Evolutionary conservation across 2,113 vertebrate species (phyloP).

Genomic region (Clarias gariepinus): DNA sequence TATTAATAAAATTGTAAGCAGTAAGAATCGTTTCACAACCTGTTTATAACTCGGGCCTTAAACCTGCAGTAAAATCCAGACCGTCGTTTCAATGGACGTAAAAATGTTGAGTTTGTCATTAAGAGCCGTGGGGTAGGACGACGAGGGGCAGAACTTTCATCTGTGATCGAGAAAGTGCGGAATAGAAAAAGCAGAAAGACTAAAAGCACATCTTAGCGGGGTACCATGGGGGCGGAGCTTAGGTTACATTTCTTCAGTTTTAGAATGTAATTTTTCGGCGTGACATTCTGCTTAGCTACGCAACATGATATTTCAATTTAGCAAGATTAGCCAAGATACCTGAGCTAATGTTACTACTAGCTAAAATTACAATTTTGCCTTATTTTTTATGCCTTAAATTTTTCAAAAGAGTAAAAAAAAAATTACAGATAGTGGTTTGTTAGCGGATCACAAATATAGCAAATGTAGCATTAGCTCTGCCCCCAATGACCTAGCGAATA

Average conservation of each 20-base stretch:
- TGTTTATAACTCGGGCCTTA: neutral
- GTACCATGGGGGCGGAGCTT: neutral
- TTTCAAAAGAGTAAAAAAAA: neutral
- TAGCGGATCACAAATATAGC: neutral
- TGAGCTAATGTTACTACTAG: neutral
- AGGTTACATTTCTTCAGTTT: neutral
- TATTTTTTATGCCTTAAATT: neutral
- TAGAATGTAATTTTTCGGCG: neutral
- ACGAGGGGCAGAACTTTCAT: neutral
- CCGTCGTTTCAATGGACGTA: neutral
- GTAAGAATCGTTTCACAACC: neutral
- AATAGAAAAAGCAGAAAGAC: neutral
- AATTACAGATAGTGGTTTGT: neutral
- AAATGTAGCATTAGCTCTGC: neutral
- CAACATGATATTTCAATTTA: neutral
- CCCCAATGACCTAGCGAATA: neutral
- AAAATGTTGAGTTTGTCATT: neutral
- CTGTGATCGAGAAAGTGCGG: neutral
- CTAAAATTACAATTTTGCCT: neutral
- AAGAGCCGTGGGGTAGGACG: neutral
- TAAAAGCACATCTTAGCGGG: neutral
- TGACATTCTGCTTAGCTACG: neutral
- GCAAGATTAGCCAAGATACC: neutral
- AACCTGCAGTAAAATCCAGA: slow-evolving; percentile 1
- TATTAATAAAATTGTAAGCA: neutral